These are phyloP conservation scores for Barypeithes pellucidus DNA, from an alignment of 2,888 invertebrate genomes.

Conservation along the genomic window DNA sequence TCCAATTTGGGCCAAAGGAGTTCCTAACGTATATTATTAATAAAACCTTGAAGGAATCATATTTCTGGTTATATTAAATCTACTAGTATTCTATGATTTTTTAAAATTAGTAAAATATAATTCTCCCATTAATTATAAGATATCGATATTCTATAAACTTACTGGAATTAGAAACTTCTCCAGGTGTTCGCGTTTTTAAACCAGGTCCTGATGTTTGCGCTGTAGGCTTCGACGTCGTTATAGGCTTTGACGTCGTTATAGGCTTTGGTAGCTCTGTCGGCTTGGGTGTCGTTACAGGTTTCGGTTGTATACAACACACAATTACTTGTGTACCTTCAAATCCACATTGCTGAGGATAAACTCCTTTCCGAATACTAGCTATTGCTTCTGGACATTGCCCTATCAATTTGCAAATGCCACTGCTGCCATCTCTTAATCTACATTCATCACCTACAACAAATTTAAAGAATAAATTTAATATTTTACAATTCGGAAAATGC, in stretches of 20 bases:
- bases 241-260: background rate
- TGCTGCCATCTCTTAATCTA: constrained; percentile 1
- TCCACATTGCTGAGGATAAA: constrained; percentile 60
- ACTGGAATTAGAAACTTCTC: background rate
- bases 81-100: no score
- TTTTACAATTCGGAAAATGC: no score
- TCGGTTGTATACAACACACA: constrained; percentile 59
- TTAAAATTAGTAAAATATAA: no score
- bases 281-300: background rate
- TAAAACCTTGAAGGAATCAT: no score
- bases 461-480: background rate
- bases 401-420: constrained; percentile 59
- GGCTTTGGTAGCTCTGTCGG: background rate
- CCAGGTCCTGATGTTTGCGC: background rate
- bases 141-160: background rate
- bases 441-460: constrained; percentile 13
- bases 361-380: constrained; percentile 54
- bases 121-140: no score
- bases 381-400: constrained; percentile 58
- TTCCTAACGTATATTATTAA: no score
- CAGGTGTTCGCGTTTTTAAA: background rate
- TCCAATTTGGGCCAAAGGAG: no score
- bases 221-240: background rate
- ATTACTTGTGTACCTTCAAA: constrained; percentile 60
- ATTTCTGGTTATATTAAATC: no score